Percentiles rank a stretch among this genome's conserved stretches.
phyloP scores from a whole-genome alignment of 2,113 vertebrate species.

The Sander vitreus region DNA sequence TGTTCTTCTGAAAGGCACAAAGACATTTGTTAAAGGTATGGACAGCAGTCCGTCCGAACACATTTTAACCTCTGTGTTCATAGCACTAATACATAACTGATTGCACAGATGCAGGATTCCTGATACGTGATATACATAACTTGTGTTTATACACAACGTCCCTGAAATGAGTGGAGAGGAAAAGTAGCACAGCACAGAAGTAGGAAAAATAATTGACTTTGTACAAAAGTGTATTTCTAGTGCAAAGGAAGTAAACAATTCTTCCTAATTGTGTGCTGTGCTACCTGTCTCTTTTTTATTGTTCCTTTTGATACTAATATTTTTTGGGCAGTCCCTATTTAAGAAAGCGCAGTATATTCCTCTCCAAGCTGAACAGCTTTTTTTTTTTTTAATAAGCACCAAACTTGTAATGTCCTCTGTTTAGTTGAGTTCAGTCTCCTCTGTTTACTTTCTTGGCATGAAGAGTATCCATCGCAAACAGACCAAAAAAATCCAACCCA shows the following conservation, averaged over 20 bases:
- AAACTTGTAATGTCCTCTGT: constrained; percentile 21
- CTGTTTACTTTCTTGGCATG: background rate
- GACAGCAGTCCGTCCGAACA: background rate
- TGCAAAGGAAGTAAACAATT: constrained; percentile 37
- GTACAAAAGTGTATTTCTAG: constrained; percentile 34
- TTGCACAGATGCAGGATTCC: constrained; percentile 44
- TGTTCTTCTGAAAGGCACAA: constrained; percentile 25
- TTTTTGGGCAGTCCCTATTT: background rate
- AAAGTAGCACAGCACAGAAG: constrained; percentile 17
- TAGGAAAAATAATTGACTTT: constrained; percentile 10
- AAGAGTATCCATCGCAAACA: constrained; percentile 27
- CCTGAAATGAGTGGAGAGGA: constrained; percentile 35
- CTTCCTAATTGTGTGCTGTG: constrained; percentile 18
- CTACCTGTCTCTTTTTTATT: background rate
- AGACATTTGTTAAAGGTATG: background rate
- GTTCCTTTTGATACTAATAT: constrained; percentile 9
- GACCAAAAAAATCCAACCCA: constrained; percentile 1
- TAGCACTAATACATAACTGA: constrained; percentile 4
- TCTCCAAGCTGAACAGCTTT: constrained; percentile 21
- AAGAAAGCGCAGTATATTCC: constrained; percentile 8
- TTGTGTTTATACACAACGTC: constrained; percentile 22
- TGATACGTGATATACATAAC: constrained; percentile 1
- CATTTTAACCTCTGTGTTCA: background rate
- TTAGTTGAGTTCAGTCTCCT: background rate
- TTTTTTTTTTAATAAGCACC: constrained; percentile 35